Evolutionary conservation across 1,140 invertebrate genomes (phyloP).

Genomic region (Artemia franciscana): DNA sequence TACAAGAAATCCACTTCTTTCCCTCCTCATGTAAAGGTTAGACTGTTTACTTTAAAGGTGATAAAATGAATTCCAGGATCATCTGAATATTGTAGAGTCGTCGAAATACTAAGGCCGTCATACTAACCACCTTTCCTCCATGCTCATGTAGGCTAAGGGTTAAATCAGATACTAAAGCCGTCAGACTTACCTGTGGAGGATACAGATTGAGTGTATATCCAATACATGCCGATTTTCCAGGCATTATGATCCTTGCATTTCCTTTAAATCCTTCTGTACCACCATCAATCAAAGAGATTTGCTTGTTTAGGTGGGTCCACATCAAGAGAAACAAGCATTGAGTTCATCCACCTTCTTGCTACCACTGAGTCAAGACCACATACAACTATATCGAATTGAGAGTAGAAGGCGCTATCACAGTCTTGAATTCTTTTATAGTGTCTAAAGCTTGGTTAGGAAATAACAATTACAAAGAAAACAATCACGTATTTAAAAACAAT

Average conservation of each 20-base stretch:
- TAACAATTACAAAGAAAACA: too few relatives aligned
- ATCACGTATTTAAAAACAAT: too few relatives aligned
- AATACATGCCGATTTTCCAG: constrained; percentile 78
- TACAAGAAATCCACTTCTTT: too few relatives aligned
- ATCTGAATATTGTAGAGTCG: too few relatives aligned
- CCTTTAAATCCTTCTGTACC: constrained; percentile 96
- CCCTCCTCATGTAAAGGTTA: too few relatives aligned
- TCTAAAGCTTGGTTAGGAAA: too few relatives aligned
- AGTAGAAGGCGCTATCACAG: constrained; percentile 72
- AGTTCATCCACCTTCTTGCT: constrained; percentile 89
- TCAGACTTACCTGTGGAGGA: constrained; percentile 58
- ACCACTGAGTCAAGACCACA: constrained; percentile 93
- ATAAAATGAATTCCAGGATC: too few relatives aligned
- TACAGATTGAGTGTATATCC: constrained; percentile 94
- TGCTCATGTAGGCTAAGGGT: too few relatives aligned
- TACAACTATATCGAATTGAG: constrained; percentile 77
- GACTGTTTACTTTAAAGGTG: too few relatives aligned
- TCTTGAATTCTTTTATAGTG: constrained; percentile 91
- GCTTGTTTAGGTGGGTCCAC: constrained; percentile 57
- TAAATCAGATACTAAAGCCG: too few relatives aligned
- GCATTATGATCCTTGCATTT: constrained; percentile 80
- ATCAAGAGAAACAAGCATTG: constrained; percentile 75
- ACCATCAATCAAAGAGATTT: constrained; percentile 92
- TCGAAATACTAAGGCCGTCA: too few relatives aligned
- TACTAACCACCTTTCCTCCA: too few relatives aligned